Evolutionary conservation across 1,140 invertebrate genomes (phyloP), one percentile per base, ranked within the genome.

Genomic region (Drosophila orena): DNA sequence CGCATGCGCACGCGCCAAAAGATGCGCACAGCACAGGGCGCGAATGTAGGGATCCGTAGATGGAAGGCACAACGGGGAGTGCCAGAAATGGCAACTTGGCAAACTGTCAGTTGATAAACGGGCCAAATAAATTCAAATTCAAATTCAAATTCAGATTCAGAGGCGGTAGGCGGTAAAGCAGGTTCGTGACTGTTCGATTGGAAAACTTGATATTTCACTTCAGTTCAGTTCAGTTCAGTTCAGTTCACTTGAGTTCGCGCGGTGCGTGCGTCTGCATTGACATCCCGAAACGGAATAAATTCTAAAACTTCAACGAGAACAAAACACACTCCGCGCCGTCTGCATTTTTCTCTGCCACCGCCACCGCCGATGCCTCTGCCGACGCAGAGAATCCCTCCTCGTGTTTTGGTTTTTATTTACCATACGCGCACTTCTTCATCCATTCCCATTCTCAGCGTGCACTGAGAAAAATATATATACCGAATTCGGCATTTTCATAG

Each of bases 231-330:
- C 30, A 8, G 17, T 30, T 4, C 4, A 4, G 24, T 30, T 30
- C 30, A 8, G 30, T 73, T 75, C 46, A 56, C 34, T 69, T 40
- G 24, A 46, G 64, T 17, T 68, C 59, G 77, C 77, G 77, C 70
- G 71, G 62, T 70, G 83, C 86, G 90, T 91, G 90, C 80, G 76
- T 78, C 78, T 91, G 86, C 86, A 91, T 78, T 90, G 86, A 90
- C 72, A 81, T 90, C 90, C 86, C 86, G 90, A 90, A 89, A 90
- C 90, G 80, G 90, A 91, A 91, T 91, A 91, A 91, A 88, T 90
- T 91, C 81, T 84, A 91, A 79, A 91, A 91, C 90, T 90, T 69
- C 90, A 79, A 78, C 83, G 73, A 84, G 84, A 88, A 89, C 79
- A 84, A 84, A 88, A 89, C 76, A 89, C 76, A 89, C 72, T 89